These are phyloP conservation scores for Vireo griseus DNA, from an alignment of 2,797 vertebrate species.

Conservation along the genomic window DNA sequence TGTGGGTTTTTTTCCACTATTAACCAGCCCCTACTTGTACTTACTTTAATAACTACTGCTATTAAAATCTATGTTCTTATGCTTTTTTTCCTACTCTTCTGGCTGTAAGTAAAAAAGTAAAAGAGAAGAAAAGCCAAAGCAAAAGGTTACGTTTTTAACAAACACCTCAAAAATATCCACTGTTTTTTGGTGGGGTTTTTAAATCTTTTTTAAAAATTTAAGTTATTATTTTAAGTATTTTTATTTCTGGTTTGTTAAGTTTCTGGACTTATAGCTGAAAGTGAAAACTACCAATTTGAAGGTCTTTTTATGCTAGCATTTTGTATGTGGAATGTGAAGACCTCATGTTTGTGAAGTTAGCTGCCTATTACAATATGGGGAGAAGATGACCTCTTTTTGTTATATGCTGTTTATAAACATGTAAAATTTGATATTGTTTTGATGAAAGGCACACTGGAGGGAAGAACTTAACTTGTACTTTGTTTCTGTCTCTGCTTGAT, in stretches of 20 bases:
- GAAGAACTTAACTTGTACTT: background rate
- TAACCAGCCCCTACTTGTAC: background rate
- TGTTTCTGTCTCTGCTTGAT: background rate
- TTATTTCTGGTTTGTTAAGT: background rate
- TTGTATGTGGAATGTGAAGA: background rate
- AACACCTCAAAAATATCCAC: background rate
- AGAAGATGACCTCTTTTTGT: background rate
- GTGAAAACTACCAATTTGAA: background rate
- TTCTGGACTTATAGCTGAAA: background rate
- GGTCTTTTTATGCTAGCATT: background rate
- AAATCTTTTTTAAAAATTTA: accelerated
- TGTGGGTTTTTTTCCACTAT: background rate
- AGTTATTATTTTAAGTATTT: background rate
- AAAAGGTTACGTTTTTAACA: background rate
- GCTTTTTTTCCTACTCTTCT: background rate
- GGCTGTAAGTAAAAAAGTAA: background rate
- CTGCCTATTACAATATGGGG: background rate
- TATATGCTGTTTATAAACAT: background rate
- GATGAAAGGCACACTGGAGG: background rate
- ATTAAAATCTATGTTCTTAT: background rate
- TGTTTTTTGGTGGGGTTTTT: background rate
- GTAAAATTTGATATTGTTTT: background rate
- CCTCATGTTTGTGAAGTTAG: background rate
- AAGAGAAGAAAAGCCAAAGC: background rate
- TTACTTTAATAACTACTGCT: background rate